These are phyloP conservation scores for Ips typographus DNA, from an alignment of 1,140 invertebrate genomes.

Conservation along the genomic window DNA sequence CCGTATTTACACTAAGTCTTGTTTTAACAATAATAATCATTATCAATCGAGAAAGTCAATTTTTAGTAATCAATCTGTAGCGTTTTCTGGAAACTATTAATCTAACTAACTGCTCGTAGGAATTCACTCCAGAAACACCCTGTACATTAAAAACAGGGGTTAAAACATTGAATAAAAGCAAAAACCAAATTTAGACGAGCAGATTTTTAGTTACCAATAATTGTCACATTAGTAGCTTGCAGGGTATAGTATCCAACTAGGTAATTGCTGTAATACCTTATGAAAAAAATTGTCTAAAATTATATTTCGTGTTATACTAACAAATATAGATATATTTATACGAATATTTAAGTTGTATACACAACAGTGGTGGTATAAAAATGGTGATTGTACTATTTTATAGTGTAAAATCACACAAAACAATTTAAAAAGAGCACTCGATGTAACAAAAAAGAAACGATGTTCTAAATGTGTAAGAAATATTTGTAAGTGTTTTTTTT, in stretches of 20 bases:
- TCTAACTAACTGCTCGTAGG: too few relatives aligned
- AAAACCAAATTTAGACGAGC: neutral
- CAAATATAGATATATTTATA: conserved; percentile 35
- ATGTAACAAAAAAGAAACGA: conserved; percentile 2
- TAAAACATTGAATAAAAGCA: too few relatives aligned
- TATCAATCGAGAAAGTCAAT: conserved; percentile 10
- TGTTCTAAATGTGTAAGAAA: conserved; percentile 5
- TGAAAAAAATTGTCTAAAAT: conserved; percentile 10
- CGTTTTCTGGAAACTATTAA: too few relatives aligned
- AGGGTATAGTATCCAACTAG: conserved; percentile 1
- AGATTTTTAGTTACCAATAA: too few relatives aligned
- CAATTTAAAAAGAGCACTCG: conserved; percentile 19
- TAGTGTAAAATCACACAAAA: conserved; percentile 11
- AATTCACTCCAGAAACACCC: too few relatives aligned
- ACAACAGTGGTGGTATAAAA: conserved; percentile 2
- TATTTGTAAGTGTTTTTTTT: neutral
- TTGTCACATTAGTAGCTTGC: conserved; percentile 1
- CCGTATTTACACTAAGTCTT: too few relatives aligned
- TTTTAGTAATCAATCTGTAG: neutral
- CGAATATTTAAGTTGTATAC: conserved; percentile 4
- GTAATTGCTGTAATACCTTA: neutral
- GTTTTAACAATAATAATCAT: neutral
- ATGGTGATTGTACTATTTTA: conserved; percentile 23
- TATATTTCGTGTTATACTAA: conserved; percentile 29
- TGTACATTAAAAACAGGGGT: too few relatives aligned